phyloP scores from a whole-genome alignment of 2,888 invertebrate species.

The Neocrepidodera transversa region DNA sequence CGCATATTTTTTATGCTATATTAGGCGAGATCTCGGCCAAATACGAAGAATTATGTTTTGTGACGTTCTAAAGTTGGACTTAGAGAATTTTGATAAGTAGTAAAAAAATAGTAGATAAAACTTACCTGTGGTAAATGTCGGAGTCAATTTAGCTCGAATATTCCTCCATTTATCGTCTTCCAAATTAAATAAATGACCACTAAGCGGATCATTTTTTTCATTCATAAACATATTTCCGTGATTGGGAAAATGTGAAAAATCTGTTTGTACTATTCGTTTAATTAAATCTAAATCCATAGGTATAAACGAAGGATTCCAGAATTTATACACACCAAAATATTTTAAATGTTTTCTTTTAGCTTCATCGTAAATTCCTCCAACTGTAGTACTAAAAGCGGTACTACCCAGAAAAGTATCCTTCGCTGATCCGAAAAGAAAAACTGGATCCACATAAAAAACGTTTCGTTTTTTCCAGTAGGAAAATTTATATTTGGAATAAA shows the following conservation, averaged over 20 bases:
- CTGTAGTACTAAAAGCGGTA: neutral
- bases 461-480: conserved; percentile 2
- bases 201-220: conserved; percentile 66
- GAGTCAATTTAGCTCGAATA: conserved; percentile 49
- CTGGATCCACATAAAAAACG: neutral
- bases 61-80: no score
- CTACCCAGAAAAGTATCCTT: neutral
- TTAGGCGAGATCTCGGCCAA: no score
- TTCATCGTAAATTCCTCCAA: neutral
- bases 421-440: neutral
- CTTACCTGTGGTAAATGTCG: conserved; percentile 35
- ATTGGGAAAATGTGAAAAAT: conserved; percentile 58
- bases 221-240: conserved; percentile 65
- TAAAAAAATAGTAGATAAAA: no score
- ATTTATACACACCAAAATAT: conserved; percentile 1
- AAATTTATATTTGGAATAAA: conserved; percentile 1
- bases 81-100: no score
- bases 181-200: conserved; percentile 65
- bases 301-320: neutral
- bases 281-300: conserved; percentile 52
- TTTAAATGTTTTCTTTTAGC: neutral
- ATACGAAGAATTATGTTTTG: no score
- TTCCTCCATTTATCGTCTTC: conserved; percentile 67
- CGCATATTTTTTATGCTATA: no score
- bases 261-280: conserved; percentile 50